phyloP scores from a whole-genome alignment of 2,113 vertebrate genomes.

The Apus apus region DNA sequence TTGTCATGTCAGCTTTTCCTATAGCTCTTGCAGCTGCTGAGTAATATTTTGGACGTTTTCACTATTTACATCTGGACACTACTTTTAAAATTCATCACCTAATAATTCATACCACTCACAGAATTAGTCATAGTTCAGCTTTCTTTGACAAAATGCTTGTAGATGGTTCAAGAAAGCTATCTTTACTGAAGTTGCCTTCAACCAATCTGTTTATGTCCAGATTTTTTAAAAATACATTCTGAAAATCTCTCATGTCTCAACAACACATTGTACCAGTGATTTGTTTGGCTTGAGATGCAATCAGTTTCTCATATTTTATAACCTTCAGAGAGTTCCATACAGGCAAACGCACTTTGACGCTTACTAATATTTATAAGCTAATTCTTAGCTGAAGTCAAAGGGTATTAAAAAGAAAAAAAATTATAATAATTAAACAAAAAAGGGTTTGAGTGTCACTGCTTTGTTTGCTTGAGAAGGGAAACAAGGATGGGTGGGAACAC shows the following conservation, averaged over 20 bases:
- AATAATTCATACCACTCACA: constrained; percentile 72
- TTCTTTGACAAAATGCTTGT: constrained; percentile 65
- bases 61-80: constrained; percentile 78
- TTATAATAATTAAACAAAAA: not conserved
- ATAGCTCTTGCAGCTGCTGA: constrained; percentile 78
- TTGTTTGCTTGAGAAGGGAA: not conserved
- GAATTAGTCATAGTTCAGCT: constrained; percentile 67
- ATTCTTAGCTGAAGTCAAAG: not conserved
- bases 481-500: not conserved
- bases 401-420: not conserved
- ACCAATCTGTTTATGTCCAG: not conserved
- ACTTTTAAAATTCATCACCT: constrained; percentile 77
- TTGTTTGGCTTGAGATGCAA: constrained; percentile 3
- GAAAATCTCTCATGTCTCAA: not conserved
- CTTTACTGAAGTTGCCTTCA: constrained; percentile 35
- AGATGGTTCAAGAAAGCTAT: constrained; percentile 29
- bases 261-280: not conserved
- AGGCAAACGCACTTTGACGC: not conserved
- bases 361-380: not conserved
- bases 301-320: constrained; percentile 7
- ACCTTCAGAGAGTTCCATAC: not conserved
- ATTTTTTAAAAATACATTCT: constrained; percentile 38
- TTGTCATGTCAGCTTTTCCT: constrained; percentile 78
- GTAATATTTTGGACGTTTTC: constrained; percentile 76
- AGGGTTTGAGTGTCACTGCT: not conserved